Conservation (phyloP, 2,797 vertebrate genomes). For the Brachyalestes nurse region DNA sequence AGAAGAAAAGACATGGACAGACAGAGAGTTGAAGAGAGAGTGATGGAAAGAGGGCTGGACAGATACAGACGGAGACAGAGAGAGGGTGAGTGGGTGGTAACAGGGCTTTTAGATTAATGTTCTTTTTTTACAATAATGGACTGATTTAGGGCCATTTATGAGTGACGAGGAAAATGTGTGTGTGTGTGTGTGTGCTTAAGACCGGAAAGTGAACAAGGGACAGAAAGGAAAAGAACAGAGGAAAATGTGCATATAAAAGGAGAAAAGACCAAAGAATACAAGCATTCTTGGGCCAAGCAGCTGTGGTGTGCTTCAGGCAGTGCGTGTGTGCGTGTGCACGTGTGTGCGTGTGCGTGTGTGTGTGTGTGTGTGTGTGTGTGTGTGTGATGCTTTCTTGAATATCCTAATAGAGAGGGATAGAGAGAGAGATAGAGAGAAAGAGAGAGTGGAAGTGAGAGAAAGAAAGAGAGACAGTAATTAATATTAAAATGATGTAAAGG, state of each 20-base stretch:
- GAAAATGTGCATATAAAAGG: background rate
- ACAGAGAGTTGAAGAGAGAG: background rate
- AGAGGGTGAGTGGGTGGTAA: background rate
- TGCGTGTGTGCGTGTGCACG: background rate
- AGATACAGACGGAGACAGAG: background rate
- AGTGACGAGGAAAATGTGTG: constrained; percentile 11
- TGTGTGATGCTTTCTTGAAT: no score
- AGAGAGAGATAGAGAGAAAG: background rate
- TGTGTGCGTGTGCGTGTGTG: no score
- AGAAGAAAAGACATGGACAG: background rate
- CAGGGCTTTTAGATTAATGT: constrained; percentile 4
- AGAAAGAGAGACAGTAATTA: background rate
- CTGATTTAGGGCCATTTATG: background rate
- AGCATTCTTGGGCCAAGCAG: background rate
- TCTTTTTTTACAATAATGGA: background rate
- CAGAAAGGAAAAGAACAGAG: background rate
- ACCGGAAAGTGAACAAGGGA: background rate
- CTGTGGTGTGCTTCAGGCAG: background rate
- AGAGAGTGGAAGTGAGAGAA: no score
- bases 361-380: no score
- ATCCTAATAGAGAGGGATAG: background rate
- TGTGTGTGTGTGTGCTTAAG: no score
- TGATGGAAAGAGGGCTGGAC: background rate
- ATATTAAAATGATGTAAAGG: background rate
- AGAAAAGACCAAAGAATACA: background rate